Conservation (phyloP, 1,140 invertebrate genomes). For the Holcopasites calliopsidis region DNA sequence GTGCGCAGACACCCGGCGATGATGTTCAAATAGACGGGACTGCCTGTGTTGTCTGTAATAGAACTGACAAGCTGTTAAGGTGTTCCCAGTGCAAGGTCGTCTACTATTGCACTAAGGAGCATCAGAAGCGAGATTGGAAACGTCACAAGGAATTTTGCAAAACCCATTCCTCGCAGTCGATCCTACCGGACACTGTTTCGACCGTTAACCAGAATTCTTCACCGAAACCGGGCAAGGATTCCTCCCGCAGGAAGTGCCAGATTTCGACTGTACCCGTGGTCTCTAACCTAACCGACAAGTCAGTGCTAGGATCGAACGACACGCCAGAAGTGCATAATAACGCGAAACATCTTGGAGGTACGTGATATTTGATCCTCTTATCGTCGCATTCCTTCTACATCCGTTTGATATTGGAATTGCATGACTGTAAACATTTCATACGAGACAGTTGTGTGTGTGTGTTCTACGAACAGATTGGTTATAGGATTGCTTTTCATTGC, state of each 20-base stretch:
- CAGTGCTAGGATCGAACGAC: slow-evolving; percentile 28
- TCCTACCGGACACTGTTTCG: background rate
- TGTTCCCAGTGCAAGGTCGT: slow-evolving; percentile 86
- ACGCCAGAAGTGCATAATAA: slow-evolving; percentile 9
- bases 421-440: background rate
- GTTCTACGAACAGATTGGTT: background rate
- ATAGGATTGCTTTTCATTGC: background rate
- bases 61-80: slow-evolving; percentile 83
- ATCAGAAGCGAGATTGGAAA: slow-evolving; percentile 89
- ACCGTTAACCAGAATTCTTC: slow-evolving; percentile 12
- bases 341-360: slow-evolving; percentile 35
- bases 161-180: slow-evolving; percentile 32
- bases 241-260: background rate
- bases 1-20: slow-evolving; percentile 54
- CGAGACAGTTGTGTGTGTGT: too few relatives aligned
- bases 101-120: slow-evolving; percentile 89
- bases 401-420: background rate
- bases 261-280: slow-evolving; percentile 11
- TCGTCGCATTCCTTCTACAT: background rate
- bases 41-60: slow-evolving; percentile 85
- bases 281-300: slow-evolving; percentile 57
- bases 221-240: slow-evolving; percentile 8
- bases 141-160: slow-evolving; percentile 81
- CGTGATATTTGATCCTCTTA: background rate
- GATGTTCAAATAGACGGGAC: slow-evolving; percentile 31